phyloP scores from a whole-genome alignment of 2,888 invertebrate genomes.

The Chalcis sispes region DNA sequence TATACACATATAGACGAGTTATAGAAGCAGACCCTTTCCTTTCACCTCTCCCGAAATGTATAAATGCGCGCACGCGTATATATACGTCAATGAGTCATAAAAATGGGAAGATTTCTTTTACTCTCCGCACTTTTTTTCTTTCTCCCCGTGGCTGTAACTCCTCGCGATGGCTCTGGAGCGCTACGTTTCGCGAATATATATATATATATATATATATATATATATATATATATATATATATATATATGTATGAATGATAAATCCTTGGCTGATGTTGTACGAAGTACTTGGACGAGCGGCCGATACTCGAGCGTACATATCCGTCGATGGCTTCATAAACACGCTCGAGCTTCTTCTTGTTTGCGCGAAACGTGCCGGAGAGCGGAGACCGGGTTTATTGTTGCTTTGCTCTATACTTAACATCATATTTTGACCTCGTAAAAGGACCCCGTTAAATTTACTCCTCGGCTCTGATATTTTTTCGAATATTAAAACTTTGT shows the following conservation, averaged over 20 bases:
- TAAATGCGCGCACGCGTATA: not conserved
- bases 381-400: conserved; percentile 9
- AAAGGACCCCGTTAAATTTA: conserved; percentile 26
- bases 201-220: too few relatives aligned
- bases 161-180: too few relatives aligned
- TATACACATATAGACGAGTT: conserved; percentile 60
- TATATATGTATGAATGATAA: too few relatives aligned
- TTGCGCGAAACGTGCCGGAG: conserved; percentile 13
- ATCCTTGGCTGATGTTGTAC: conserved; percentile 15
- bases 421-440: conserved; percentile 27
- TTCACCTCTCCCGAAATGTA: conserved; percentile 5
- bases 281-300: conserved; percentile 6
- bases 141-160: too few relatives aligned
- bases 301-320: not conserved
- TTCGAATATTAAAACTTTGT: not conserved
- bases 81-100: conserved; percentile 35
- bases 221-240: too few relatives aligned
- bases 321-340: conserved; percentile 40
- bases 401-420: conserved; percentile 16
- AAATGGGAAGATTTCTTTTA: not conserved
- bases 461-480: too few relatives aligned
- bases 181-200: not conserved
- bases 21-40: not conserved
- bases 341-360: conserved; percentile 25
- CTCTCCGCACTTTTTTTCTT: not conserved